These are phyloP conservation scores for Hofmannophila pseudospretella DNA, from an alignment of 2,888 invertebrate species.

Conservation along the genomic window DNA sequence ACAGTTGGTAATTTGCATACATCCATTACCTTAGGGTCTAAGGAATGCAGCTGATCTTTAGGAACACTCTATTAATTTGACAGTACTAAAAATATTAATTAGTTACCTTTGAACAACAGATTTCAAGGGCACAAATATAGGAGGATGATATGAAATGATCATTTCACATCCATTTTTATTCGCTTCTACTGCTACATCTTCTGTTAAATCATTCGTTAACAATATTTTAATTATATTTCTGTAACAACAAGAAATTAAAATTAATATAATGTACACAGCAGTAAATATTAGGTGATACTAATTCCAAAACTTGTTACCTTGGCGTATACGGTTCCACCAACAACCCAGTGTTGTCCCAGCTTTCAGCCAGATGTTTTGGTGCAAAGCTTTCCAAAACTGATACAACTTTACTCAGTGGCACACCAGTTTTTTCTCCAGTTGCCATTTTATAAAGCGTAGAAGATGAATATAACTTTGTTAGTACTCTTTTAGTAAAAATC, in stretches of 20 bases:
- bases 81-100: too few species aligned
- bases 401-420: conserved; percentile 72
- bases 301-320: conserved; percentile 40
- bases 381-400: conserved; percentile 83
- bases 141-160: conserved; percentile 97
- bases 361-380: conserved; percentile 83
- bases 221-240: conserved; percentile 81
- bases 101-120: conserved; percentile 85
- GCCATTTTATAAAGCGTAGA: conserved; percentile 39
- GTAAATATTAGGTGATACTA: too few species aligned
- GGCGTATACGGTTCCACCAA: conserved; percentile 87
- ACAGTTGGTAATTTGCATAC: neutral
- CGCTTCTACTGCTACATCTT: conserved; percentile 91
- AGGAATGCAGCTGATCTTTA: too few species aligned
- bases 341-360: conserved; percentile 97
- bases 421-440: conserved; percentile 50
- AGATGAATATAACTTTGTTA: conserved; percentile 30
- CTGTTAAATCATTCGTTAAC: conserved; percentile 95
- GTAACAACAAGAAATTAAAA: conserved; percentile 28
- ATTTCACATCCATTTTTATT: conserved; percentile 81
- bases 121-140: conserved; percentile 92
- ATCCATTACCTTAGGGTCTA: too few species aligned
- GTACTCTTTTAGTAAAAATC: conserved; percentile 26
- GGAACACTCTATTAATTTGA: too few species aligned
- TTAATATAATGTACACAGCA: too few species aligned